Evolutionary conservation across 2,113 vertebrate species (phyloP).

Genomic region (Callipepla squamata): DNA sequence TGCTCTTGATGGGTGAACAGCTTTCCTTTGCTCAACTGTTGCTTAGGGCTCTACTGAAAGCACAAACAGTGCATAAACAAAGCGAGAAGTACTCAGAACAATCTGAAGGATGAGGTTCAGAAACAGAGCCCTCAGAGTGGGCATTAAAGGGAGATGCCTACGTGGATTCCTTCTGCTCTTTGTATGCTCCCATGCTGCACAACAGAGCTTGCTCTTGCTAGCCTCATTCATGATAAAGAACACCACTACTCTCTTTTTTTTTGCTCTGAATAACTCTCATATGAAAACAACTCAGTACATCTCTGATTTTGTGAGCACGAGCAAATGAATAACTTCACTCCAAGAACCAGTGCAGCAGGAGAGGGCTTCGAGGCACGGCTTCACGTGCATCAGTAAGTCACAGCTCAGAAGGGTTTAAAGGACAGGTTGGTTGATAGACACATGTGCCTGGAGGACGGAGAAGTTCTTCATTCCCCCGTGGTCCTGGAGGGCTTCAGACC

Average conservation of each 20-base stretch:
- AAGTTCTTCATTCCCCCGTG: not conserved
- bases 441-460: not conserved
- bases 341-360: not conserved
- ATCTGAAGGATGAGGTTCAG: not conserved
- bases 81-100: accelerated
- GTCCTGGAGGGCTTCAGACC: not conserved
- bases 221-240: not conserved
- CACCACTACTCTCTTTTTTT: not conserved
- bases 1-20: not conserved
- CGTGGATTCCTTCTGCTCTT: not conserved
- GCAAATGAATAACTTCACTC: not conserved
- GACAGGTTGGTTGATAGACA: not conserved
- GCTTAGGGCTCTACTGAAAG: not conserved
- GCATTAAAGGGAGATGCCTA: not conserved
- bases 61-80: not conserved
- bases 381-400: not conserved
- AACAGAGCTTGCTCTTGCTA: not conserved
- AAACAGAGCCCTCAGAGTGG: not conserved
- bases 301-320: not conserved
- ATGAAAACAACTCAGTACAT: not conserved
- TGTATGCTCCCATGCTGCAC: not conserved
- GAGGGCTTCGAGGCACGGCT: not conserved
- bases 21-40: not conserved
- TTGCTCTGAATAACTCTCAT: not conserved
- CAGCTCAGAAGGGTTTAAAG: not conserved